Conservation (phyloP, 1,140 invertebrate species). For the Pseudoatta argentina region DNA sequence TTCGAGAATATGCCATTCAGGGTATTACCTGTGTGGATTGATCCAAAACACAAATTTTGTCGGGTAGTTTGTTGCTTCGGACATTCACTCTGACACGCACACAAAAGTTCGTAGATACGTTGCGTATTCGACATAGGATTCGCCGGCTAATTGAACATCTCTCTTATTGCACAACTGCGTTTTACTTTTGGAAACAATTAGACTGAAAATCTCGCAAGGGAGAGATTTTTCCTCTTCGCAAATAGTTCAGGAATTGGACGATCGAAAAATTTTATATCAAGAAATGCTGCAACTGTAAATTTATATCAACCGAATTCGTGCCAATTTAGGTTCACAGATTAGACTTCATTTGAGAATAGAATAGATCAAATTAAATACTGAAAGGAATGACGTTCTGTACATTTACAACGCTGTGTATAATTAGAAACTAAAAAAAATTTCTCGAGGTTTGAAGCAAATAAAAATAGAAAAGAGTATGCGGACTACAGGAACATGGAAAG, state of each 20-base stretch:
- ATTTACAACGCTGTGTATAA: background rate
- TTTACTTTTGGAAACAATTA: constrained; percentile 4
- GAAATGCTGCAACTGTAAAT: background rate
- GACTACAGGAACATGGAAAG: background rate
- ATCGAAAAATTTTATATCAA: background rate
- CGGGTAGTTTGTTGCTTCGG: constrained; percentile 72
- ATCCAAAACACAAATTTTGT: constrained; percentile 86
- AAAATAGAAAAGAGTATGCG: background rate
- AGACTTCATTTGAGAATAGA: too few relatives aligned
- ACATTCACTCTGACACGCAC: constrained; percentile 79
- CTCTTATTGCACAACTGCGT: background rate
- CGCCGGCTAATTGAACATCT: constrained; percentile 12
- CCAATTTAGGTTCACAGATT: background rate
- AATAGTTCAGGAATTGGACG: background rate
- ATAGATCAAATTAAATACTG: background rate
- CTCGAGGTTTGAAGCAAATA: constrained; percentile 7
- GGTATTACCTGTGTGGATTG: constrained; percentile 86
- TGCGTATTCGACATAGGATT: constrained; percentile 64
- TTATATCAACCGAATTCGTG: background rate
- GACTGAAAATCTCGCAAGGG: constrained; percentile 3
- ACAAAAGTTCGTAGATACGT: constrained; percentile 73
- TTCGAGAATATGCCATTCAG: constrained; percentile 86
- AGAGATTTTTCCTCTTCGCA: background rate
- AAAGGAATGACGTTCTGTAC: background rate
- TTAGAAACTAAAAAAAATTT: background rate